Evolutionary conservation across 2,113 vertebrate genomes (phyloP).

Genomic region (Coturnix japonica): DNA sequence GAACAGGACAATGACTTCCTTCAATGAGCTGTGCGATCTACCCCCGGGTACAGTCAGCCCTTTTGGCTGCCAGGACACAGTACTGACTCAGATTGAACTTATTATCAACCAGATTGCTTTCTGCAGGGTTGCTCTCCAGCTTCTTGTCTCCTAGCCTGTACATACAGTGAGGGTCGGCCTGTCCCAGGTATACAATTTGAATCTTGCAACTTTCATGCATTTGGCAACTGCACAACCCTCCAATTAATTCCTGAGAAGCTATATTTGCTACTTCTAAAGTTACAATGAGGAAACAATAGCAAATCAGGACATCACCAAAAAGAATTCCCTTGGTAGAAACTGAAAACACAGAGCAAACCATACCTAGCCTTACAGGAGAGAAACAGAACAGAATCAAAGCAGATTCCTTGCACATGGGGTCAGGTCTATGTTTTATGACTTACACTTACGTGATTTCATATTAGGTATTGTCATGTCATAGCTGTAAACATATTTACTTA

Average conservation of each 20-base stretch:
- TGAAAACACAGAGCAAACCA: background rate
- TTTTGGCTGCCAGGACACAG: background rate
- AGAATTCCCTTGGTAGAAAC: background rate
- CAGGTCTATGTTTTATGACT: constrained; percentile 30
- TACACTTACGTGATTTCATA: background rate
- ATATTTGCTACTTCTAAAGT: background rate
- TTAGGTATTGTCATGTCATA: constrained; percentile 15
- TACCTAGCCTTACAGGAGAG: background rate
- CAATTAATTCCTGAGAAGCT: background rate
- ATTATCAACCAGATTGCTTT: background rate
- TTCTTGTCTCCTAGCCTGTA: background rate
- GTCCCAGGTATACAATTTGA: background rate
- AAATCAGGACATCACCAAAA: background rate
- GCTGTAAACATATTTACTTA: background rate
- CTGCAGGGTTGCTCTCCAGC: background rate
- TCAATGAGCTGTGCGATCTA: background rate
- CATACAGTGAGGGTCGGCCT: background rate
- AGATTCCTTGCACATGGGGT: constrained; percentile 24
- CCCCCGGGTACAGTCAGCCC: background rate
- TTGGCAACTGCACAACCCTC: background rate
- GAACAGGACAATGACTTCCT: background rate
- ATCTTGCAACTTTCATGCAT: background rate
- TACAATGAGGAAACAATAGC: background rate
- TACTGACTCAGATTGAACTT: background rate
- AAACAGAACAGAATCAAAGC: constrained; percentile 8